Evolutionary conservation across 2,888 invertebrate species (phyloP), one percentile per base, ranked within the genome.

Genomic region (Xanthia togata): DNA sequence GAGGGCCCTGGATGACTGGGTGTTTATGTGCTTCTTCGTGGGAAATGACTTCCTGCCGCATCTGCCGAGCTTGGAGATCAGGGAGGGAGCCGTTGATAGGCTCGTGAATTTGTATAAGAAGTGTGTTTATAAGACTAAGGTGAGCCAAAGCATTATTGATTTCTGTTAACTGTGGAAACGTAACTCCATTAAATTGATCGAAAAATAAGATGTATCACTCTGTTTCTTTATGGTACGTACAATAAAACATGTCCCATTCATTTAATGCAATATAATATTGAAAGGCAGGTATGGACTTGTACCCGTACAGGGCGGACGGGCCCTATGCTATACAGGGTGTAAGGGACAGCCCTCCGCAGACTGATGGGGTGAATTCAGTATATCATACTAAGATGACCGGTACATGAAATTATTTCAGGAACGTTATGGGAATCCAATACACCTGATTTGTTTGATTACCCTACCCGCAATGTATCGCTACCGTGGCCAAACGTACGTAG

Each of bases 1-100:
- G 90, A 96, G 99, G 75, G 99, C 98, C 0, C 94, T 99, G 26
- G 99, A 99, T 92, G 99, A 99, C 95, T 99, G 99, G 99, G 99
- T 94, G 86, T 96, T 96, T 91, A 99, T 99, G 99, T 99, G 99
- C 93, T 99, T 99, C 97, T 99, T 99, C 95, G 99, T 99, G 71
- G 99, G 99, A 68, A 99, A 99, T 92, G 99, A 99, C 96, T 99
- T 99, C 93, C 94, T 99, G 89, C 99, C 99, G 0, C 99, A 99
- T 97, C 97, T 99, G 85, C 99, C 99, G 8, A 99, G 99, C 70
- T 96, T 99, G 88, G 99, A 99, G 97, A 99, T 99, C 91, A 97
- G 99, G 68, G 99, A 99, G 96, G 98, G 98, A 0, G 99, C 99
- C 0, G 99, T 99, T 68, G 99, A 99, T 94, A 97, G 99, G 73